Evolutionary conservation across 2,888 invertebrate genomes (phyloP).

Genomic region (Acleris cristana): DNA sequence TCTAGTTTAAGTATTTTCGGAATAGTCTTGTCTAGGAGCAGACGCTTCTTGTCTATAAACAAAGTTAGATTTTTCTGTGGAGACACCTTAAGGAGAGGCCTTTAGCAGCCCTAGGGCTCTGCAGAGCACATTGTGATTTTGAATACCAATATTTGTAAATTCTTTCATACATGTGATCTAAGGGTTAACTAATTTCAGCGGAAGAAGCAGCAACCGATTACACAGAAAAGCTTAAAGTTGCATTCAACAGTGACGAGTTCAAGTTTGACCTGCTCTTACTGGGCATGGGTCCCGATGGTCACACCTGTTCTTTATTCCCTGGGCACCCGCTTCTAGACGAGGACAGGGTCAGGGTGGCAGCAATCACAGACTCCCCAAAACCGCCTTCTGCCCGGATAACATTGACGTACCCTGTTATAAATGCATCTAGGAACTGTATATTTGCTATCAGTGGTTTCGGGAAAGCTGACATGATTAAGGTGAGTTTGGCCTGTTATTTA

Average conservation of each 20-base stretch:
- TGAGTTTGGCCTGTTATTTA: slow-evolving; percentile 57
- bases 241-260: slow-evolving; percentile 82
- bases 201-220: slow-evolving; percentile 91
- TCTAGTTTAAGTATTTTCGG: no score
- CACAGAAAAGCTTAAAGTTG: slow-evolving; percentile 84
- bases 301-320: slow-evolving; percentile 98
- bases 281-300: slow-evolving; percentile 99
- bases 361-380: slow-evolving; percentile 97
- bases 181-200: slow-evolving; percentile 77
- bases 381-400: slow-evolving; percentile 96
- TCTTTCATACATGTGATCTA: no score
- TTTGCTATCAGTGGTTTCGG: slow-evolving; percentile 93
- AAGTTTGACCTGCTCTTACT: slow-evolving; percentile 94
- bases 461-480: slow-evolving; percentile 95
- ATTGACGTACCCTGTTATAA: slow-evolving; percentile 94
- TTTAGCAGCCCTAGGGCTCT: no score
- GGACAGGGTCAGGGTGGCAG: slow-evolving; percentile 87
- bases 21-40: no score
- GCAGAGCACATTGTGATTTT: no score
- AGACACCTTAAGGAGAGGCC: no score
- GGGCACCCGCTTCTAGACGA: slow-evolving; percentile 88
- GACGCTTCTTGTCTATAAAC: no score
- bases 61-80: no score
- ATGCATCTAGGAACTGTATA: slow-evolving; percentile 91
- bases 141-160: no score